Base-by-base conservation (phyloP, 92 coral and sea anemone genomes). In the Diadumene lineata region DNA sequence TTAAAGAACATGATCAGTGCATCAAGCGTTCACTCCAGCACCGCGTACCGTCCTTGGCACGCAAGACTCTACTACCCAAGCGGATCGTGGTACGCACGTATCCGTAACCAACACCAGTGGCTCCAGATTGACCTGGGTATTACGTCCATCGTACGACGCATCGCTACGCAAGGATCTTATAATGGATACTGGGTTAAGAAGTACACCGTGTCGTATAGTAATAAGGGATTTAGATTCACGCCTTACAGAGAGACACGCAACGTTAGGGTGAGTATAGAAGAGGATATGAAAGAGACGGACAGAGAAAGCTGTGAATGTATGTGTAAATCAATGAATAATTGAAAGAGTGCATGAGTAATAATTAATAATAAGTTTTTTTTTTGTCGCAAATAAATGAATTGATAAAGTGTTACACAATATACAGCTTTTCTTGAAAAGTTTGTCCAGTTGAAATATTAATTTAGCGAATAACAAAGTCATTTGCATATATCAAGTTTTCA, bases 11-110 rank as follows among this genome's bases (percentile, higher is more conserved):
- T 81, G 97, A 81, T 91, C 68, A 65, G 86, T 18, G 90, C 97
- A 0, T 91, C 97, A 0, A 84, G 88, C 28, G 76, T 83, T 81
- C 70, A 74, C 64, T 10, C 64, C 13, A 78, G 68, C 43, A 84
- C 79, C 72, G 79, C 79, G 60, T 86, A 88, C 82, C 90, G 93
- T 32, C 97, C 97, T 23, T 87, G 90, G 90, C 32, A 85, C 11
- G 90, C 93, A 50, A 79, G 97, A 3, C 88, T 87, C 17, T 83
- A 89, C 78, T 66, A 81, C 43, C 43, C 78, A 31, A 43, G 81
- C 22, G 97, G 97, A 18, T 83, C 93, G 17, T 91, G 97, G 97
- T 65, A 72, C 60, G 80, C 93, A 18, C 82, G 71, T 72, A 33
- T 69, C 55, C 68, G 79, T 21, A 82, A 91, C 82, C 51, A 60